Conservation (phyloP, 2,113 vertebrate species). For the Cinclus mexicanus region DNA sequence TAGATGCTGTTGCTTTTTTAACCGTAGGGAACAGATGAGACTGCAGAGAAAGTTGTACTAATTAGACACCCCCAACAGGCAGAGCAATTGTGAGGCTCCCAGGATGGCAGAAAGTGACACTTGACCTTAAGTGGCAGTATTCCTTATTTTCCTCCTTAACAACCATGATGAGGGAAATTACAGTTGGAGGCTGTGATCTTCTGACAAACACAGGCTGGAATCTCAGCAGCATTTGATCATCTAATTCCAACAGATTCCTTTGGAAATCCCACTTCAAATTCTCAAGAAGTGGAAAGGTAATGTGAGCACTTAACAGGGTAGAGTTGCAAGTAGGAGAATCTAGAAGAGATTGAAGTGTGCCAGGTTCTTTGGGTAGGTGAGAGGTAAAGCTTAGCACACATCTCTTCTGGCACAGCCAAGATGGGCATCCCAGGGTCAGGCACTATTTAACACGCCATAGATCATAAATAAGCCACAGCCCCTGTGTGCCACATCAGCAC, state of each 20-base stretch:
- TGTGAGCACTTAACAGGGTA: not conserved
- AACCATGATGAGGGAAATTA: not conserved
- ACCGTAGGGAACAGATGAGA: constrained; percentile 13
- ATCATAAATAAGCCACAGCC: not conserved
- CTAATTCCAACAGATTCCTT: not conserved
- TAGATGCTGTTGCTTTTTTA: constrained; percentile 41
- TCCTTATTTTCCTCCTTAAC: constrained; percentile 3
- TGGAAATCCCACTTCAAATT: not conserved
- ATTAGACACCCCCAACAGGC: constrained; percentile 13
- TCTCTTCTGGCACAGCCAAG: not conserved
- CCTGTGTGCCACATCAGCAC: not conserved
- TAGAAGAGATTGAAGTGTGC: not conserved
- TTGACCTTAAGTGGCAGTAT: constrained; percentile 19
- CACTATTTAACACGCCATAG: not conserved
- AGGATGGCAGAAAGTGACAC: not conserved
- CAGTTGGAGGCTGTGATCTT: not conserved
- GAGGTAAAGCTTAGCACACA: not conserved
- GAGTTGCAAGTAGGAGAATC: not conserved
- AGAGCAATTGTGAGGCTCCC: constrained; percentile 10
- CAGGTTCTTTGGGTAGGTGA: not conserved
- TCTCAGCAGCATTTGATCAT: not conserved
- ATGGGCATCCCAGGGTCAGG: not conserved
- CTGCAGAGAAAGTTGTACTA: constrained; percentile 40
- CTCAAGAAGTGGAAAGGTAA: not conserved
- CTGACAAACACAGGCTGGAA: not conserved